phyloP scores from a whole-genome alignment of 2,888 invertebrate species.

The Drosophila recens region DNA sequence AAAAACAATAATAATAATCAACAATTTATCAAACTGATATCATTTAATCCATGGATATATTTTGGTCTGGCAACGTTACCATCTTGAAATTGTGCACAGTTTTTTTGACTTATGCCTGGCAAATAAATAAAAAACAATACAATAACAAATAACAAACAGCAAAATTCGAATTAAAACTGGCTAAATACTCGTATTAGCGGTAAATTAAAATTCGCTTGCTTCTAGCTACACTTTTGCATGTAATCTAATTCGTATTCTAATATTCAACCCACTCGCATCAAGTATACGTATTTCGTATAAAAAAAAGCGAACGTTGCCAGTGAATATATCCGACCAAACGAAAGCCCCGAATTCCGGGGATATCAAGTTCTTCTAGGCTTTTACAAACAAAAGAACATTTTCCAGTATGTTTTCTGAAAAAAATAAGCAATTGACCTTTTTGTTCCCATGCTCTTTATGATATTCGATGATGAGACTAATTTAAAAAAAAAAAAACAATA shows the following conservation, averaged over 20 bases:
- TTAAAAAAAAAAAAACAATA: constrained; percentile 1
- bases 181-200: constrained; percentile 41
- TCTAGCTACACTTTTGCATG: constrained; percentile 77
- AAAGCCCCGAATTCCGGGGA: constrained; percentile 21
- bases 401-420: constrained; percentile 61
- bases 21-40: constrained; percentile 43
- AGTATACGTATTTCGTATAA: constrained; percentile 49
- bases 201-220: constrained; percentile 72
- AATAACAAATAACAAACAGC: constrained; percentile 4
- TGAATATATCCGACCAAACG: constrained; percentile 82
- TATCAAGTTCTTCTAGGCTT: constrained; percentile 85
- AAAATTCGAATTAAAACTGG: constrained; percentile 41
- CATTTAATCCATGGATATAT: constrained; percentile 78
- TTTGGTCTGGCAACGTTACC: constrained; percentile 80
- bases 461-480: constrained; percentile 59
- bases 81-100: constrained; percentile 72
- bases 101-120: constrained; percentile 68
- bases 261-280: constrained; percentile 57
- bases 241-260: constrained; percentile 57
- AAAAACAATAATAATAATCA: constrained; percentile 6
- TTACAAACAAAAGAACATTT: constrained; percentile 85
- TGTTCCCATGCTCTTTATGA: constrained; percentile 51
- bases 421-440: constrained; percentile 52
- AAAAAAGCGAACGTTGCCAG: constrained; percentile 65
- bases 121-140: constrained; percentile 23